These are phyloP conservation scores for Anthoscopus minutus DNA, from an alignment of 2,113 vertebrate genomes.

Conservation along the genomic window DNA sequence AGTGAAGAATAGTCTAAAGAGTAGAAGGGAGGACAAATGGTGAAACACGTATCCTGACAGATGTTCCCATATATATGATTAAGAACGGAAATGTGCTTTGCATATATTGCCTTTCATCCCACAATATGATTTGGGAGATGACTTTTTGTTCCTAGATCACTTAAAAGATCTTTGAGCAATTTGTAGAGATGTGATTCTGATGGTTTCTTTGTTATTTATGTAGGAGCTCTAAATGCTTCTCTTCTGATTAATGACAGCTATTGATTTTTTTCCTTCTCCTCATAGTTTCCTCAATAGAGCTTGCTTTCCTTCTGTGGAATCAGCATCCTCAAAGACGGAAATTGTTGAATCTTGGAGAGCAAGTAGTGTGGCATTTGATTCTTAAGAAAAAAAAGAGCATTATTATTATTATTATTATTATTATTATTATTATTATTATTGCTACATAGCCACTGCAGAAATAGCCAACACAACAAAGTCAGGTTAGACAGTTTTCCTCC, in stretches of 20 bases:
- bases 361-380: not conserved
- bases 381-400: not conserved
- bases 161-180: conserved; percentile 10
- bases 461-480: not conserved
- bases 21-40: not conserved
- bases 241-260: conserved; percentile 13
- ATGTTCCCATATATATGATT: not conserved
- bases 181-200: not conserved
- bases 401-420: not conserved
- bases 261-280: not conserved
- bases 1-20: not conserved
- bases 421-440: too few relatives aligned
- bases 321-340: not conserved
- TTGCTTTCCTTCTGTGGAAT: not conserved
- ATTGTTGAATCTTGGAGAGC: not conserved
- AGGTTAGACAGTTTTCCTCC: not conserved
- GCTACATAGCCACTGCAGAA: not conserved
- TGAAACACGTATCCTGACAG: not conserved
- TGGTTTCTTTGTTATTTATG: conserved; percentile 30
- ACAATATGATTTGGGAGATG: not conserved
- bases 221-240: not conserved
- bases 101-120: conserved; percentile 9
- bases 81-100: not conserved
- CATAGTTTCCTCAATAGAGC: not conserved
- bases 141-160: conserved; percentile 2